A percentile compares a stretch with the other conserved stretches of the same genome.
phyloP scores from a whole-genome alignment of 2,888 invertebrate genomes.

The Eudasyphora cyanicolor region DNA sequence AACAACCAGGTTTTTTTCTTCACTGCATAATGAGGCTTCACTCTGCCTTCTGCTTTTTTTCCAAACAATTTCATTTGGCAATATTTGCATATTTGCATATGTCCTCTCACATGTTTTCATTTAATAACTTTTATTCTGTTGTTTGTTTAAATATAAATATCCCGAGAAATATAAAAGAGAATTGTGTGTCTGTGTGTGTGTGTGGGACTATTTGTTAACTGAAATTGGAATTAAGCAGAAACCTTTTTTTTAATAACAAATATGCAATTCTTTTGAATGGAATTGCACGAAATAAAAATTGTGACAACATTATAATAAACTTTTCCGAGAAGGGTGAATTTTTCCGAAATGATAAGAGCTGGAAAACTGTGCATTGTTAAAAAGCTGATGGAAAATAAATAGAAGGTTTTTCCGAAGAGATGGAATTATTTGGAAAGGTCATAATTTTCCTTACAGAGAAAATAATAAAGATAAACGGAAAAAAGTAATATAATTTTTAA shows the following conservation, averaged over 20 bases:
- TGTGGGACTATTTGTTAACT: not conserved
- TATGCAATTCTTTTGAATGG: not conserved
- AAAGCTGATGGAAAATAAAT: not conserved
- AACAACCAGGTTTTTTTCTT: constrained; percentile 4
- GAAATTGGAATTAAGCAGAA: not conserved
- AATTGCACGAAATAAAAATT: not conserved
- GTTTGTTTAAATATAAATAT: not conserved
- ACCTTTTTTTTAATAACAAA: not conserved
- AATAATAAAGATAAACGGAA: no score
- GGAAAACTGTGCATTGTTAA: no score
- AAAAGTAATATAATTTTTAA: no score
- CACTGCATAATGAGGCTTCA: not conserved
- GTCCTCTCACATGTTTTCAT: not conserved
- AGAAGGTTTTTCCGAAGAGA: no score
- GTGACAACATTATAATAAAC: no score
- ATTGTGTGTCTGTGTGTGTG: not conserved
- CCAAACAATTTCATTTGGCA: not conserved
- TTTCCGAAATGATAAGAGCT: no score
- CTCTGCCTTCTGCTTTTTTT: not conserved
- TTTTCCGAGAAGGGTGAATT: no score
- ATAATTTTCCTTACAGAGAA: no score
- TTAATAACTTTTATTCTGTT: not conserved
- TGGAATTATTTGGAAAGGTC: no score
- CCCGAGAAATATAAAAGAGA: not conserved
- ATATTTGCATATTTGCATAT: not conserved